These are phyloP conservation scores for Leptopilina clavipes DNA, from an alignment of 1,140 invertebrate species.

Conservation along the genomic window DNA sequence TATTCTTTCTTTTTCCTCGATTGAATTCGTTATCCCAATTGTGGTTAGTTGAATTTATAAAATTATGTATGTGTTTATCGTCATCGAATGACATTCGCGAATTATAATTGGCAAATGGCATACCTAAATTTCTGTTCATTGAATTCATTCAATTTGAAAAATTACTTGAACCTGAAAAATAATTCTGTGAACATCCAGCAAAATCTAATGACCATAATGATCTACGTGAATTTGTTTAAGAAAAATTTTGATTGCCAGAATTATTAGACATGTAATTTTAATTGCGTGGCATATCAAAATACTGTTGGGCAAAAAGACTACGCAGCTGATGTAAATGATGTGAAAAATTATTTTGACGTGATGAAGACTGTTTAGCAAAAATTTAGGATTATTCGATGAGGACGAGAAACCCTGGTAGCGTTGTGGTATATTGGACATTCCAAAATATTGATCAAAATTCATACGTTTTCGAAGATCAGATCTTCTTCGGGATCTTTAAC, in stretches of 20 bases:
- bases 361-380: neutral
- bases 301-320: neutral
- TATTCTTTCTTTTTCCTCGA: conserved; percentile 18
- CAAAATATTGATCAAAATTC: neutral
- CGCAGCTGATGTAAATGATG: neutral
- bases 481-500: neutral
- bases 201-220: neutral
- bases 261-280: neutral
- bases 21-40: conserved; percentile 13
- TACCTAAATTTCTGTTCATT: neutral
- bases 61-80: neutral
- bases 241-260: neutral
- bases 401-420: neutral
- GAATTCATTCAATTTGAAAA: conserved; percentile 5
- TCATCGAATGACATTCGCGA: conserved; percentile 11
- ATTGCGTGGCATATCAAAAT: conserved; percentile 6
- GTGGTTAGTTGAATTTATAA: neutral
- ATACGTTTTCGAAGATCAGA: neutral
- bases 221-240: neutral
- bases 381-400: neutral
- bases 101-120: conserved; percentile 2
- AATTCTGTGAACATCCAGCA: neutral
- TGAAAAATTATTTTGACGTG: neutral
- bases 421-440: neutral
- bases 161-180: conserved; percentile 3